Conservation (phyloP, 2,113 vertebrate genomes). For the Sialia sialis region DNA sequence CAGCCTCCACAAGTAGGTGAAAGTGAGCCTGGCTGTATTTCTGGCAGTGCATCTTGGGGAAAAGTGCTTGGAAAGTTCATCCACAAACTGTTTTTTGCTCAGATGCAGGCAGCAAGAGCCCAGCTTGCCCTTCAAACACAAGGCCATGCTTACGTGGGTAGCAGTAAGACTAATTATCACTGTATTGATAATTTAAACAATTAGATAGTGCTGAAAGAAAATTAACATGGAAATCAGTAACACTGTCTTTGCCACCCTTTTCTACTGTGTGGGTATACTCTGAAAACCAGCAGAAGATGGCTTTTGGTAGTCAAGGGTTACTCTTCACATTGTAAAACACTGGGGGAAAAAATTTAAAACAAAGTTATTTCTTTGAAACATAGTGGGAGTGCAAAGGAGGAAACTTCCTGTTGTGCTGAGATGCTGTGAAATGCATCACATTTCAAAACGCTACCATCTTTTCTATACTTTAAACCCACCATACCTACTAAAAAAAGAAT, state of each 20-base stretch:
- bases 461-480: background rate
- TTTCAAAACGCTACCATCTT: background rate
- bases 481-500: background rate
- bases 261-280: background rate
- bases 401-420: background rate
- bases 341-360: background rate
- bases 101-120: background rate
- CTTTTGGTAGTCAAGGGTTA: background rate
- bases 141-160: background rate
- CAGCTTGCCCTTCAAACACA: background rate
- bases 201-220: background rate
- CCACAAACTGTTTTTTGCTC: background rate
- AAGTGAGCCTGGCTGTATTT: background rate
- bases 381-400: background rate
- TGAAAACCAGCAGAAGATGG: background rate
- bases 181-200: background rate
- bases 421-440: background rate
- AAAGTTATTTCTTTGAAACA: background rate
- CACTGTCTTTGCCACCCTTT: background rate
- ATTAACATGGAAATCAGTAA: background rate
- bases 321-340: background rate
- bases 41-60: background rate
- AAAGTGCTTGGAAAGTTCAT: background rate
- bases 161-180: background rate
- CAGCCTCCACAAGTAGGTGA: rapidly evolving